Base-by-base conservation (phyloP, 2,888 invertebrate genomes). In the Pterostichus madidus region DNA sequence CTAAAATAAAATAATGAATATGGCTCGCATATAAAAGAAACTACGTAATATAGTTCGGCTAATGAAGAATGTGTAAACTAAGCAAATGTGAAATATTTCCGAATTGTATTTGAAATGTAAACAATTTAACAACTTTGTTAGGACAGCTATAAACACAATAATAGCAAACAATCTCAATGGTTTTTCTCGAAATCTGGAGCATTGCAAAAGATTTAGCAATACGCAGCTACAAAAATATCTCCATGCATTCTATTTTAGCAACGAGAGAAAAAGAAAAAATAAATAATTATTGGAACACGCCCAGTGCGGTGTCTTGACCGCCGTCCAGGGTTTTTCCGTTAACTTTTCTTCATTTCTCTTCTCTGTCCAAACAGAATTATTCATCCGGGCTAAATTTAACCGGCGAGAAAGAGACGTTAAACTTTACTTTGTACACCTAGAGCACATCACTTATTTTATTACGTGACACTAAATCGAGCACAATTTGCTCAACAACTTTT, bases 231-330 rank as follows among this genome's bases (percentile, higher is more conserved):
- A 71, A 71, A 71, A 71, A 71, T 71, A 71, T 17, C 46, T 56
- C 68, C 44, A 7, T 15, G 68, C 39, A 44, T 71, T 17, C 68
- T 71, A 71, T 71, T 71, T 71, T 71, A 71, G 32, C 35, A 64
- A 39, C 68, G n/a, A 32, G 68, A 10, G 44, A 44, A 71, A 56
- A 71, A 71, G 44, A 44, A 71, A 64, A 71, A 71, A 39, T 44
- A 71, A 71, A 71, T 68, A 68, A 44, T 71, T 39, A 71, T 71
- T 71, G 68, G 68, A 71, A 71, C 39, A 39, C 0, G 13, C 44
- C 68, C 68, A 71, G 68, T 56, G 56, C 56, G 17, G 56, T 71
- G 13, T 39, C 68, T 71, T 71, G 68, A 71, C 68, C 68, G 68
- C 15, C 44, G 68, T 71, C 46, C 68, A 39, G 68, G 68, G 44